phyloP scores from a whole-genome alignment of 2,113 vertebrate genomes.

The Labeo catla region DNA sequence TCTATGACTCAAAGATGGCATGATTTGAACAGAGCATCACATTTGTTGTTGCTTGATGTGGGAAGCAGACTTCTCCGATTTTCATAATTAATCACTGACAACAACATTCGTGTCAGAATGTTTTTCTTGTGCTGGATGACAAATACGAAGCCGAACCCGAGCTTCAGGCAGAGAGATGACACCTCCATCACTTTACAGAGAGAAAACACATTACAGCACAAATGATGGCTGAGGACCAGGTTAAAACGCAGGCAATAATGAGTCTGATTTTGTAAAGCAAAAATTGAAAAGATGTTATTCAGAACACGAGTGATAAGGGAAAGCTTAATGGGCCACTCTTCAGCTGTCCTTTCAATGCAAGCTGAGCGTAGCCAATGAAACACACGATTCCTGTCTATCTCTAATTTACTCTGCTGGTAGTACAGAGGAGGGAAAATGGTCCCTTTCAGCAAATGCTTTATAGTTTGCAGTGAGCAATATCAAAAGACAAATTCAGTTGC shows the following conservation, averaged over 20 bases:
- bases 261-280: slow-evolving; percentile 49
- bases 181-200: slow-evolving; percentile 43
- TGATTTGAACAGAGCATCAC: not conserved
- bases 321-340: slow-evolving; percentile 56
- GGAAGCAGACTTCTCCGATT: slow-evolving; percentile 37
- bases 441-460: slow-evolving; percentile 44
- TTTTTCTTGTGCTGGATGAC: slow-evolving; percentile 22
- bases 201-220: slow-evolving; percentile 41
- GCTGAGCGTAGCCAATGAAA: slow-evolving; percentile 54
- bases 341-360: slow-evolving; percentile 48
- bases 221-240: slow-evolving; percentile 24
- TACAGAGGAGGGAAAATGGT: slow-evolving; percentile 33
- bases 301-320: slow-evolving; percentile 44
- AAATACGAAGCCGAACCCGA: slow-evolving; percentile 25
- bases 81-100: slow-evolving; percentile 37
- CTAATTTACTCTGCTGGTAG: slow-evolving; percentile 46
- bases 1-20: not conserved
- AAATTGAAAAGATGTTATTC: slow-evolving; percentile 55
- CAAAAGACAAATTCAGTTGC: slow-evolving; percentile 22
- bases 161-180: slow-evolving; percentile 37
- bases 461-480: slow-evolving; percentile 25
- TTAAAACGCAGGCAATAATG: slow-evolving; percentile 37
- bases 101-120: slow-evolving; percentile 44
- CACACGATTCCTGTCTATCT: slow-evolving; percentile 46
- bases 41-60: slow-evolving; percentile 1